phyloP scores from a whole-genome alignment of 1,140 invertebrate species.

The Brachionus manjavacas region DNA sequence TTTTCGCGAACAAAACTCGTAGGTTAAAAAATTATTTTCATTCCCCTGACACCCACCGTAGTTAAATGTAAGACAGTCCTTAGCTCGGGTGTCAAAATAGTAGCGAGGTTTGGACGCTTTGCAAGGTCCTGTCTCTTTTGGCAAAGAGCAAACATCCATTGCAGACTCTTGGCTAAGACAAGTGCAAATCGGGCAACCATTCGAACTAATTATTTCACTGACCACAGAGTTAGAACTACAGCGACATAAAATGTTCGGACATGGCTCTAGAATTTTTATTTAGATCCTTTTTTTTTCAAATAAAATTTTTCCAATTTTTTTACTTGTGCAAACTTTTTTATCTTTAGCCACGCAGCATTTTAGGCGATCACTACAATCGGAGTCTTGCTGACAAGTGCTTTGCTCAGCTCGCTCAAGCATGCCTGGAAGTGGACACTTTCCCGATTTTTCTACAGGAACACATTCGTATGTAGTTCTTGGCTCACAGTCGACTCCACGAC shows the following conservation, averaged over 20 bases:
- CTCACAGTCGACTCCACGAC: not conserved
- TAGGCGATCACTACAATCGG: not conserved
- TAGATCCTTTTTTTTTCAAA: not conserved
- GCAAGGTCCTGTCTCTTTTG: conserved; percentile 43
- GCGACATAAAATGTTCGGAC: not conserved
- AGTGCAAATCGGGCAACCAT: not conserved
- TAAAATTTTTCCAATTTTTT: not conserved
- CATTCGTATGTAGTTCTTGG: not conserved
- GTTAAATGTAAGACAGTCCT: conserved; percentile 53
- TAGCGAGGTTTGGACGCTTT: conserved; percentile 31
- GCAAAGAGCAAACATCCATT: conserved; percentile 30
- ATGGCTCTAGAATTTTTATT: not conserved
- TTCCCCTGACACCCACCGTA: conserved; percentile 56
- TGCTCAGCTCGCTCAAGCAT: not conserved
- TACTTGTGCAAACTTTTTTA: not conserved
- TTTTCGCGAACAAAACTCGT: conserved; percentile 56
- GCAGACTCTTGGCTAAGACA: not conserved
- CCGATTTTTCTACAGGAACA: not conserved
- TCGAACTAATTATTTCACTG: not conserved
- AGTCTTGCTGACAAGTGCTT: not conserved
- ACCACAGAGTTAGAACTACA: not conserved
- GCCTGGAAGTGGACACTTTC: not conserved
- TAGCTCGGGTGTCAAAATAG: conserved; percentile 18
- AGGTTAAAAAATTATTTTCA: conserved; percentile 47
- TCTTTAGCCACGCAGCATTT: not conserved